Evolutionary conservation across 2,797 vertebrate species (phyloP).

Genomic region (Notoglanidium macrostoma): DNA sequence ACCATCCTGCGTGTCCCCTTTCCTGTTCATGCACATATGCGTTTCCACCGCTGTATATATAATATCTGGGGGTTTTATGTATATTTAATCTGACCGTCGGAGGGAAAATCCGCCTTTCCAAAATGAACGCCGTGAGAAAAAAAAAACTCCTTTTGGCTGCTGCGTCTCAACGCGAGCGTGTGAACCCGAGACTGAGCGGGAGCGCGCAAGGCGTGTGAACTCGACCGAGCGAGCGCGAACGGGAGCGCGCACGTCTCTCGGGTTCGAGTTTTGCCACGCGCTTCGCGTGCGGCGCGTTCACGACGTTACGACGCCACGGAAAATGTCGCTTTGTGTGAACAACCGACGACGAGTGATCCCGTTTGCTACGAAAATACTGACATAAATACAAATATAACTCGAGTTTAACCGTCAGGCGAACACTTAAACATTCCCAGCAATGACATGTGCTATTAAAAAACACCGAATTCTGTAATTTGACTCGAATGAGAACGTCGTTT

Average conservation of each 20-base stretch:
- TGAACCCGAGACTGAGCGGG: conserved; percentile 48
- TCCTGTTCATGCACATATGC: conserved; percentile 77
- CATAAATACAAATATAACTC: neutral
- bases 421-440: neutral
- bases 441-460: neutral
- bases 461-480: neutral
- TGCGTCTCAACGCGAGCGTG: conserved; percentile 43
- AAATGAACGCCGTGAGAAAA: conserved; percentile 52
- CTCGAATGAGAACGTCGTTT: neutral
- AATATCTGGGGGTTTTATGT: neutral
- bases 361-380: neutral
- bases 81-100: conserved; percentile 71
- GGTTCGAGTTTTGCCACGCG: conserved; percentile 31
- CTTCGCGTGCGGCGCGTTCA: conserved; percentile 51
- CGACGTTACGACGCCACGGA: neutral
- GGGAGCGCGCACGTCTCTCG: conserved; percentile 28
- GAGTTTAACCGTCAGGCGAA: neutral
- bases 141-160: conserved; percentile 58
- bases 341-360: neutral
- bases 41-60: conserved; percentile 57
- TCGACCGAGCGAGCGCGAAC: conserved; percentile 34
- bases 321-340: conserved; percentile 11
- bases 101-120: conserved; percentile 60
- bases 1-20: conserved; percentile 86
- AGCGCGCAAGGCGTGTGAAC: conserved; percentile 63